phyloP scores from a whole-genome alignment of 2,113 vertebrate species.

The Centrocercus urophasianus region DNA sequence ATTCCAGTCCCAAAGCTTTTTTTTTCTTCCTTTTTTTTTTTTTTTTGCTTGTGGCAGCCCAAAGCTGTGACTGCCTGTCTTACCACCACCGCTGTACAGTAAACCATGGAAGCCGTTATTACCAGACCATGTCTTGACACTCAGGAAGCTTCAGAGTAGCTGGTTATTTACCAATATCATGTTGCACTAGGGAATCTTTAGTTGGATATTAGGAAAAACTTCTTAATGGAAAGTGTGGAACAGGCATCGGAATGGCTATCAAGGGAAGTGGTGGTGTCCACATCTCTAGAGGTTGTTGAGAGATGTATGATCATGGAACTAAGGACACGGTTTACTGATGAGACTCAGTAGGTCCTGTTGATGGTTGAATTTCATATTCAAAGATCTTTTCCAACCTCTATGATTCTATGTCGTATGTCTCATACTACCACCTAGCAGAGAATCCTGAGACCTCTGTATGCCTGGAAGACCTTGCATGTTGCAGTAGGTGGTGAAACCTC shows the following conservation, averaged over 20 bases:
- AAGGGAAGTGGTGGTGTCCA: background rate
- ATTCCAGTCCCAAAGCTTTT: background rate
- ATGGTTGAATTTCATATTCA: background rate
- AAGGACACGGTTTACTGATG: background rate
- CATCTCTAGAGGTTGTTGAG: background rate
- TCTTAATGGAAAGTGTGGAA: background rate
- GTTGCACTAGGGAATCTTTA: background rate
- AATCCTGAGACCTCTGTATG: background rate
- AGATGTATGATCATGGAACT: background rate
- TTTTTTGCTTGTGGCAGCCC: background rate
- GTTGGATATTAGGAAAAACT: background rate
- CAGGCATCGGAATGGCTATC: background rate
- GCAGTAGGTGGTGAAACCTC: background rate
- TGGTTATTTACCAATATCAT: background rate
- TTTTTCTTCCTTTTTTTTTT: background rate
- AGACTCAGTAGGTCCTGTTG: background rate
- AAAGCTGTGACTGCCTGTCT: background rate
- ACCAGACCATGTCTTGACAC: background rate
- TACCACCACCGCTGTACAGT: background rate
- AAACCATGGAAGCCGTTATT: background rate
- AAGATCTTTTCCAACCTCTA: background rate
- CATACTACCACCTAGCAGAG: background rate
- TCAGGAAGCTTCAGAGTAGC: background rate
- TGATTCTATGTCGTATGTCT: accelerated
- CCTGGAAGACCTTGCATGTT: background rate